These are phyloP conservation scores for Tachycineta bicolor DNA, from an alignment of 2,113 vertebrate genomes.

Conservation along the genomic window DNA sequence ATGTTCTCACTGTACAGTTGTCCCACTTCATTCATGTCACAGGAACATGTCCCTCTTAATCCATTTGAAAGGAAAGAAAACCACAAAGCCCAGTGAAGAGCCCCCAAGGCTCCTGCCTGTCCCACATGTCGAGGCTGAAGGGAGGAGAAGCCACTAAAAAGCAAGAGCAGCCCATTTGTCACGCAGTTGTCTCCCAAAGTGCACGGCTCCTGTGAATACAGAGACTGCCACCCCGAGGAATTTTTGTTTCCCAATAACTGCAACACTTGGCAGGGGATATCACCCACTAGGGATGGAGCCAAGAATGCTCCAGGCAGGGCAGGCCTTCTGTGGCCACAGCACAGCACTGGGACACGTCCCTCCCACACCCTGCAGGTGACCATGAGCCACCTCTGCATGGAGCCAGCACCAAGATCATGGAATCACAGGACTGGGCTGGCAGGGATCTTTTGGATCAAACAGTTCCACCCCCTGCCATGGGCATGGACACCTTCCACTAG, in stretches of 20 bases:
- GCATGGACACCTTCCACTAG: fast-evolving
- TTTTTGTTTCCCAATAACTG: slow-evolving; percentile 26
- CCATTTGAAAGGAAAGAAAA: no score
- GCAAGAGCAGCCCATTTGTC: slow-evolving; percentile 29
- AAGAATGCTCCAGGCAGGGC: neutral
- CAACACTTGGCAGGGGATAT: slow-evolving; percentile 38
- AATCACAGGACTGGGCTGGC: fast-evolving
- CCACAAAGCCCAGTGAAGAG: no score
- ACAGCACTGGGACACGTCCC: neutral
- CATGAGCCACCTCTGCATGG: neutral
- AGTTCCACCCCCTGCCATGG: neutral
- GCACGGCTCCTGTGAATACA: slow-evolving; percentile 59
- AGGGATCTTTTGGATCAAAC: neutral
- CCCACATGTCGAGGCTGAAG: no score
- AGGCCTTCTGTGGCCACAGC: neutral
- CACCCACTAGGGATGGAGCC: neutral
- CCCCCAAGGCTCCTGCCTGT: no score
- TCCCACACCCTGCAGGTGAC: neutral
- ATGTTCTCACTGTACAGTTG: no score
- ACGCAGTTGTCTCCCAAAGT: neutral
- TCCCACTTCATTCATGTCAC: no score
- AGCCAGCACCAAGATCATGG: neutral
- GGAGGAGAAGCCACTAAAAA: slow-evolving; percentile 23
- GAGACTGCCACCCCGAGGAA: slow-evolving; percentile 24
- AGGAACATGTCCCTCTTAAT: no score